A percentile compares a stretch with the other conserved stretches of the same genome.
Conservation (phyloP, 1,140 invertebrate genomes). For the Sogatella furcifera region DNA sequence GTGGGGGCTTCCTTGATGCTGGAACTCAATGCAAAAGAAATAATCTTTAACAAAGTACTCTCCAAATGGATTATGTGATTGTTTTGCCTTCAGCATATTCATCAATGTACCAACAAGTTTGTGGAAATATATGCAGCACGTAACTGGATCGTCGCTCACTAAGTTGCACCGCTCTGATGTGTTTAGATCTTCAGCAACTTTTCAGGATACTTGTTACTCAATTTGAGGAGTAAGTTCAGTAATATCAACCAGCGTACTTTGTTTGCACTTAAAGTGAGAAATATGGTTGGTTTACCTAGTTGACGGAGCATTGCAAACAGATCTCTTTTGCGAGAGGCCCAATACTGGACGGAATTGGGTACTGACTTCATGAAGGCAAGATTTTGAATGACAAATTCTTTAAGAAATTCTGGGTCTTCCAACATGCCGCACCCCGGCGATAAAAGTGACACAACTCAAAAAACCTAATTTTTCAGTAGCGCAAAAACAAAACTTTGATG, state of each 20-base stretch:
- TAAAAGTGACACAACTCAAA: too few species aligned
- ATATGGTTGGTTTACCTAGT: conserved; percentile 26
- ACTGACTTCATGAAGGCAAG: conserved; percentile 19
- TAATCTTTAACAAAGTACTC: conserved; percentile 25
- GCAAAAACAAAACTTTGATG: too few species aligned
- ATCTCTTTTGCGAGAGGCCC: conserved; percentile 27
- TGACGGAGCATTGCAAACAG: conserved; percentile 30
- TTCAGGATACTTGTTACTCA: conserved; percentile 3
- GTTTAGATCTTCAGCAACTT: not conserved
- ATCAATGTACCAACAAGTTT: conserved; percentile 1
- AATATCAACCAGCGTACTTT: conserved; percentile 13
- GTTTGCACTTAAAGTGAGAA: conserved; percentile 23
- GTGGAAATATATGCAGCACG: conserved; percentile 9
- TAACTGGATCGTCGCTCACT: conserved; percentile 6
- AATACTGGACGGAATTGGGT: conserved; percentile 17
- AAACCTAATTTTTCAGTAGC: too few species aligned
- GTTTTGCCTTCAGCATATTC: conserved; percentile 2
- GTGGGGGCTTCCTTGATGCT: conserved; percentile 30
- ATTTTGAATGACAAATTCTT: conserved; percentile 22
- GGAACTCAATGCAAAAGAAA: conserved; percentile 31
- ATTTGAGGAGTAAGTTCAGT: not conserved
- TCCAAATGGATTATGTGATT: conserved; percentile 23
- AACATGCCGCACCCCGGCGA: too few species aligned
- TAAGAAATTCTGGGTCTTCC: conserved; percentile 17
- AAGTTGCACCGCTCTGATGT: not conserved